Base-by-base conservation (phyloP, 2,797 vertebrate species). In the Schizothorax lantsangensis region DNA sequence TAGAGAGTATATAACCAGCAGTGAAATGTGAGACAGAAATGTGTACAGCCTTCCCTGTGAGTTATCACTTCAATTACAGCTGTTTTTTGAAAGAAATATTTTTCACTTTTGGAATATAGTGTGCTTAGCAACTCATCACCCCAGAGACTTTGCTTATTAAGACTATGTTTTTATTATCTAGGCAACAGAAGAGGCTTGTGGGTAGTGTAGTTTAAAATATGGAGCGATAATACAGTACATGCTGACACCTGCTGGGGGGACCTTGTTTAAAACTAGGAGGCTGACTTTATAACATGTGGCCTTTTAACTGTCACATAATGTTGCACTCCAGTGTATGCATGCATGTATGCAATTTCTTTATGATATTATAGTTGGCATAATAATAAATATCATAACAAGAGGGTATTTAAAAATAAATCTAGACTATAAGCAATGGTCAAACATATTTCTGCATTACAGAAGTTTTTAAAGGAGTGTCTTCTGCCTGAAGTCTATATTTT, bases 211-310 rank as follows among this genome's bases (percentile, higher is more conserved):
- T 87, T 75, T 9, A 26, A 36, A 64, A 38, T 36, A 84, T 71
- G 26, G 40, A 78, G 21, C n/a, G 17, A 11, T 40, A 75, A 14
- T 78, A 54, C 72, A 84, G 86, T 80, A 59, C 90, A 77, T 52
- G 90, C 88, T 92, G 93, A 92, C 94, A 90, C 92, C 92, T 93
- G 77, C 92, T 94, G 93, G 89, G 75, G 73, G 43, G 88, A 72
- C 23, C 21, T 54, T 45, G 36, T 45, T 30, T 26, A 85, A 75
- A 75, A 43, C 38, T 54, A 5, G 14, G 14, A 84, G 38, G 3
- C 10, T 77, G 57, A 11, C 11, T 52, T 33, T 74, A 7, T 40
- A 64, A 62, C 26, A 17, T 64, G 4, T 62, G 5, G 6, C 45
- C 30, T 47, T 68, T 45, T 36, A 15, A 5, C 2, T 52, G 5